Base-by-base conservation (phyloP, 1,140 invertebrate genomes). In the Tribolium madens region DNA sequence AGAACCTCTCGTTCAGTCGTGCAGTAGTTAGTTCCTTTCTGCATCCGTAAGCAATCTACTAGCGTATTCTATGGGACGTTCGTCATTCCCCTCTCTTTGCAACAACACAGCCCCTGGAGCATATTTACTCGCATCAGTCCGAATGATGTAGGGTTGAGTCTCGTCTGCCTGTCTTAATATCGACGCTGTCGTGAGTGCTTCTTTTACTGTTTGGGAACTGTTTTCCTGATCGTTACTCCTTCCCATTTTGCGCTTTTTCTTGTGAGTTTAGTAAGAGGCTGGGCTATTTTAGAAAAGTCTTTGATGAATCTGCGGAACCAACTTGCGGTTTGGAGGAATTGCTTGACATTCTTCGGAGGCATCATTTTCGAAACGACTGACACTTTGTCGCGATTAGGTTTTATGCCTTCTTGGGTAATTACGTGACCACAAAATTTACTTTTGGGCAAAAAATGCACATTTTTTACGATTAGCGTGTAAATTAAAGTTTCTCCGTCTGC, bases 61-160 rank as follows among this genome's bases (percentile, higher is more conserved):
- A 1, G 86, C 86, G 76, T 88, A 90, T 12, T 86, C 86, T 3
- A 89, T 83, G 0, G 86, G 86, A 3, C 79, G 79, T 76, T 87
- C 85, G 76, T 85, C 78, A 3, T 46, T 18, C 47, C 82, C 80
- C 78, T 84, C 77, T 73, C 78, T 83, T 84, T 86, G 84, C 0
- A 83, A 5, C 18, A 86, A 70, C 46, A 80, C 84, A 18, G 84
- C 85, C 17, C 83, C 84, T 0, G 87, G 17, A 2, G 83, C 84
- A 53, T 79, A 5, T 88, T 70, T 81, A 90, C 89, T n/a, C 90
- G 57, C 0, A 84, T 84, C 1, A 83, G 82, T 76, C 89, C 88
- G 18, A 80, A 87, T n/a, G 79, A 78, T 3, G 80, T 76, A 3
- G 0, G 81, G 82, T 42, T 80, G 73, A 0, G 18, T 79, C 5